Evolutionary conservation across 2,113 vertebrate genomes (phyloP).

Genomic region (Oriolus oriolus): DNA sequence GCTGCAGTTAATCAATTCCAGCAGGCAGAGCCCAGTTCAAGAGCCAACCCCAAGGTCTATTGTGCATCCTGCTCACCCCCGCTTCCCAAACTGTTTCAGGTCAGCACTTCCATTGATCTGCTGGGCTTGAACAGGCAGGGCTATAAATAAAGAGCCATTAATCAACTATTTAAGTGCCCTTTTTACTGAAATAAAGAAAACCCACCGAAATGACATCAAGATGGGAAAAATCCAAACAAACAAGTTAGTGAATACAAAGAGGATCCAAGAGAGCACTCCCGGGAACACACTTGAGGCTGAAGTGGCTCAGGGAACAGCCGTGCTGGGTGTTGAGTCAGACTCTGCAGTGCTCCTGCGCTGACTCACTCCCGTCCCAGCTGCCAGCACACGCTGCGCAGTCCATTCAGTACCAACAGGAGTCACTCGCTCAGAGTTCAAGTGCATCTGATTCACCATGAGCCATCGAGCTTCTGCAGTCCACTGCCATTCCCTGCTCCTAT

Average conservation of each 20-base stretch:
- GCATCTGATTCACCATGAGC: neutral
- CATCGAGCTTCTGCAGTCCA: neutral
- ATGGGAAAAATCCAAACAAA: neutral
- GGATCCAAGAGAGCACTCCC: neutral
- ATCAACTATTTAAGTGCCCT: neutral
- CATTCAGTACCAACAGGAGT: neutral
- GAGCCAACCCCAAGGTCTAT: neutral
- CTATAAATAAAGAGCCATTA: neutral
- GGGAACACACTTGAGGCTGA: neutral
- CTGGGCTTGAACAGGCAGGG: neutral
- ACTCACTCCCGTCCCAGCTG: neutral
- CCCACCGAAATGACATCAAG: neutral
- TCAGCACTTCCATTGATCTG: neutral
- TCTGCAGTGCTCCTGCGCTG: neutral
- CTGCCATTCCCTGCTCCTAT: neutral
- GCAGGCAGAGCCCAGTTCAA: neutral
- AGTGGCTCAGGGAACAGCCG: neutral
- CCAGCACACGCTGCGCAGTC: accelerated
- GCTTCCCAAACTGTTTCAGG: neutral
- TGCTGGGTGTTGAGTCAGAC: neutral
- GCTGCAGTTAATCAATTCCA: neutral
- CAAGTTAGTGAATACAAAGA: neutral
- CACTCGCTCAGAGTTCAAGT: neutral
- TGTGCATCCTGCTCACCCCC: neutral
- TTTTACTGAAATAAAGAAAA: neutral